Conservation (phyloP, 2,797 vertebrate species). For the Silurus lanzhouensis region DNA sequence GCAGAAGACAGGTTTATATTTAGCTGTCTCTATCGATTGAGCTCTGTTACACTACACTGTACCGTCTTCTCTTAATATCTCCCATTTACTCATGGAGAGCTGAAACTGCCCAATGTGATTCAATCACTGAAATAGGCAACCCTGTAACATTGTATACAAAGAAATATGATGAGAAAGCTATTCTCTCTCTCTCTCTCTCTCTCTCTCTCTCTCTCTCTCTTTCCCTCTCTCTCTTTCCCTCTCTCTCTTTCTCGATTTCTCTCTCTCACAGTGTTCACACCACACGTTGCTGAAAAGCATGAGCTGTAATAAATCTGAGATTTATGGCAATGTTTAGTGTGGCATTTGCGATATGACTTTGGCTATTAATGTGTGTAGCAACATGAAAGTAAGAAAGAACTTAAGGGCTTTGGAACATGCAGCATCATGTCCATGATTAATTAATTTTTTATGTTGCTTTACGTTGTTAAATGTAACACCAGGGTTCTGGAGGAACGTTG, state of each 20-base stretch:
- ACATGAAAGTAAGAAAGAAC: not conserved
- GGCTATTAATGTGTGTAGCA: constrained; percentile 14
- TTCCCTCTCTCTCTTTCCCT: too few relatives aligned
- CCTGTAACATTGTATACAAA: constrained; percentile 11
- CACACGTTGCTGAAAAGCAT: not conserved
- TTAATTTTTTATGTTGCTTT: not conserved
- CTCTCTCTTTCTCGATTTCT: too few relatives aligned
- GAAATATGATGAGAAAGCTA: constrained; percentile 31
- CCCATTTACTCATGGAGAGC: constrained; percentile 61
- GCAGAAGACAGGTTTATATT: constrained; percentile 76
- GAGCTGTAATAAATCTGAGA: constrained; percentile 23
- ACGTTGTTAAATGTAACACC: too few relatives aligned
- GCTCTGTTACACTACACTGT: constrained; percentile 73
- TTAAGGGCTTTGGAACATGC: not conserved
- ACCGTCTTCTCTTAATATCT: constrained; percentile 70
- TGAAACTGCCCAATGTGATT: constrained; percentile 61
- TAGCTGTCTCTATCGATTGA: constrained; percentile 77
- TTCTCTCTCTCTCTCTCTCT: constrained; percentile 17
- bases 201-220: not conserved
- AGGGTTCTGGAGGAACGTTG: too few relatives aligned
- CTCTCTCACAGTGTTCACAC: not conserved
- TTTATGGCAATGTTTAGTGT: constrained; percentile 40
- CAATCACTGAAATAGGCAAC: constrained; percentile 57
- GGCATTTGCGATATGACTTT: constrained; percentile 40
- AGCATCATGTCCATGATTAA: not conserved